Base-by-base conservation (phyloP, 2,113 vertebrate genomes). In the Rhinoderma darwinii region DNA sequence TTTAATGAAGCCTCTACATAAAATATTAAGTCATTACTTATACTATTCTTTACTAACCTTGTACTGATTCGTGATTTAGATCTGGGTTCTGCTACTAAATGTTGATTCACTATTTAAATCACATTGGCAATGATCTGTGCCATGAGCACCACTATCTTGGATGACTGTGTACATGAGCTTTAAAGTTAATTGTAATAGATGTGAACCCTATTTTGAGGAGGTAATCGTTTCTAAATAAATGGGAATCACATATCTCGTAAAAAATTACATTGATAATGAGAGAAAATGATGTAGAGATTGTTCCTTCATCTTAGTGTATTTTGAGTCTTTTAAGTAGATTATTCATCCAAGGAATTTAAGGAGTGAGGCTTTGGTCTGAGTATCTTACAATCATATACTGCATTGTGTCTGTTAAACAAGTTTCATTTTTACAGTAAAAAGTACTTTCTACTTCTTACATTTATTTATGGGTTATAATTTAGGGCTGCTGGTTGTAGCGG, bases 341-440 rank as follows among this genome's bases (percentile, higher is more conserved):
- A 92, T 72, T 47, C 73, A 44, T 81, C 87, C 75, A 90, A 90
- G 88, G 83, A 86, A 81, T 89, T 91, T 88, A 89, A 88, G 66
- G 87, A 89, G 15, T 84, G 11, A 72, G 83, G 44, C 44, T 86
- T 77, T 90, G 89, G 44, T 87, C 76, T 88, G 84, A 7, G 17
- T 86, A 84, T 84, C 83, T 32, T 89, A 32, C 74, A 90, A 91
- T 82, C 68, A 91, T 66, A 86, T 77, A n/a, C n/a, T n/a, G n/a
- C n/a, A n/a, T n/a, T 80, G 0, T 82, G 89, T 90, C 88, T 86
- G 88, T 91, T 92, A 88, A 72, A 86, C 82, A 78, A 73, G 30
- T n/a, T 1, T 11, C 9, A 35, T 39, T 22, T 84, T 79, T 83
- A 84, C 89, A 41, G 32, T 59, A 86, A 88, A 80, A 90, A 43